Evolutionary conservation across 2,797 vertebrate species (phyloP).

Genomic region (Halcyon chelicuti): DNA sequence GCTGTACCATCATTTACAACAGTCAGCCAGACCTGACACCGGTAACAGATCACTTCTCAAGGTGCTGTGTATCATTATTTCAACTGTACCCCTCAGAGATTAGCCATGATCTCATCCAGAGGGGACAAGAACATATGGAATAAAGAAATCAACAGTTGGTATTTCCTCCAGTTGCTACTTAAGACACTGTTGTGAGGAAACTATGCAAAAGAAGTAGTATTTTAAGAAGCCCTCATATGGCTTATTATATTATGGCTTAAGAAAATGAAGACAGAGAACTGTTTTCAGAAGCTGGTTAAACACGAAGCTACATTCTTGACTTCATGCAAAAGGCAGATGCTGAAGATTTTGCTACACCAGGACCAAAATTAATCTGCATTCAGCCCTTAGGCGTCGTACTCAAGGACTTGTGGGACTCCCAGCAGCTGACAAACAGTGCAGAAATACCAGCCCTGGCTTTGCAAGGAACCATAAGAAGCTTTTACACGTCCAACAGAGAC

Average conservation of each 20-base stretch:
- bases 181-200: neutral
- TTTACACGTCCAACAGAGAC: fast-evolving
- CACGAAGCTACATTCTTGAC: neutral
- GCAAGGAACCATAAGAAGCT: neutral
- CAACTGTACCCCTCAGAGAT: neutral
- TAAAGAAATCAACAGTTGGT: neutral
- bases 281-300: neutral
- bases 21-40: neutral
- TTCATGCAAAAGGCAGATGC: neutral
- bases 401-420: neutral
- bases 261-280: neutral
- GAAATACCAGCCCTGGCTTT: neutral
- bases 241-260: neutral
- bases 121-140: neutral
- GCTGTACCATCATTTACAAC: neutral
- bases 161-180: neutral
- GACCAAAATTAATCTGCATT: neutral
- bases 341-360: neutral
- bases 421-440: neutral
- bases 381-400: neutral
- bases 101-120: neutral
- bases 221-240: neutral
- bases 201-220: neutral
- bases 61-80: neutral
- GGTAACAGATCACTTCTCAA: neutral